Conservation (phyloP, 2,113 vertebrate genomes). For the Ochotona princeps region DNA sequence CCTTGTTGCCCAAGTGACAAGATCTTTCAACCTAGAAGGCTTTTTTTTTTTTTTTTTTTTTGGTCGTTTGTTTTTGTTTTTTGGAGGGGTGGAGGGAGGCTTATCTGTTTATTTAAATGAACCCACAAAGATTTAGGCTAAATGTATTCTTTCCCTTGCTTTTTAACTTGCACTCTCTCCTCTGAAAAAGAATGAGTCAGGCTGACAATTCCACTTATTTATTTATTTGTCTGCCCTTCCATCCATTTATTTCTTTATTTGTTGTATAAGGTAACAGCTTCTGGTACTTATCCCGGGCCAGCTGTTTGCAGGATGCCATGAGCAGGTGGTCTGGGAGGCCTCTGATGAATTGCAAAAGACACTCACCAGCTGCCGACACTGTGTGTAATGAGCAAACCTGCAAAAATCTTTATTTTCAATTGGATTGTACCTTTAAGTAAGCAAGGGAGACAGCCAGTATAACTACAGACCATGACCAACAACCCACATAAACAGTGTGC, state of each 20-base stretch:
- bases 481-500: constrained; percentile 86
- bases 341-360: constrained; percentile 91
- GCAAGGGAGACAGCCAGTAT: constrained; percentile 88
- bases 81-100: constrained; percentile 21
- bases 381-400: constrained; percentile 90
- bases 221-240: constrained; percentile 68
- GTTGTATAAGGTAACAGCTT: constrained; percentile 88
- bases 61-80: too few species aligned
- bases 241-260: constrained; percentile 89
- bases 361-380: constrained; percentile 90
- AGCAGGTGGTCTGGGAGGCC: constrained; percentile 90
- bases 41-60: too few species aligned
- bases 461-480: constrained; percentile 89
- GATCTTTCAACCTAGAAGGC: constrained; percentile 28
- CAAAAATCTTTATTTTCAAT: constrained; percentile 91
- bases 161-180: constrained; percentile 68
- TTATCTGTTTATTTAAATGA: not conserved
- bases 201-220: constrained; percentile 61
- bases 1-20: constrained; percentile 54
- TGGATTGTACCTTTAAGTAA: constrained; percentile 90
- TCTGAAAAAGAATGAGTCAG: constrained; percentile 57
- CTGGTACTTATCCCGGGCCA: constrained; percentile 87
- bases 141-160: constrained; percentile 43
- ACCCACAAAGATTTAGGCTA: constrained; percentile 43
- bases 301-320: constrained; percentile 89